Conservation (phyloP, 1,140 invertebrate species). For the Hycleus phaleratus region DNA sequence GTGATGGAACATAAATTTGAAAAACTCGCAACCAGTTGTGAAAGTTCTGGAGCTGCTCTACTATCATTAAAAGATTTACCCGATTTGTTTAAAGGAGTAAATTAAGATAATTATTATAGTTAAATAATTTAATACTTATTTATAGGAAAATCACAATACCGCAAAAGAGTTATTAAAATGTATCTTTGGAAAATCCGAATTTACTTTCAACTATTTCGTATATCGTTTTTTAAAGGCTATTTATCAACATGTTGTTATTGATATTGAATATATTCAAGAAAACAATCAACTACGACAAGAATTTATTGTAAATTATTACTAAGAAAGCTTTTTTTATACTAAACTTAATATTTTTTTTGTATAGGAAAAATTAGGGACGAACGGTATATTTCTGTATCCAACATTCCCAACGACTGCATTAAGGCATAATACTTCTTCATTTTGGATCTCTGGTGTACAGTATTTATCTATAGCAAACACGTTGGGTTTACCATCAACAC, state of each 20-base stretch:
- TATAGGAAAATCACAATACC: conserved; percentile 36
- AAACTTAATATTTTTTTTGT: conserved; percentile 12
- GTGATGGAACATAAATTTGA: conserved; percentile 38
- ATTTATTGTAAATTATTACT: conserved; percentile 17
- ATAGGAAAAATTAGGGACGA: conserved; percentile 61
- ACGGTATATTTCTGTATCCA: conserved; percentile 77
- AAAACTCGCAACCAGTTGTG: conserved; percentile 12
- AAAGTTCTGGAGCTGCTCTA: conserved; percentile 15
- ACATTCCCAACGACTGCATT: conserved; percentile 52
- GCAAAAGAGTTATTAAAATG: conserved; percentile 15
- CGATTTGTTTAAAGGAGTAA: conserved; percentile 24
- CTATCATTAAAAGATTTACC: conserved; percentile 21
- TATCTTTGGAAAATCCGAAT: conserved; percentile 48
- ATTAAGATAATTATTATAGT: conserved; percentile 43
- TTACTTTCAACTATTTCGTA: conserved; percentile 47
- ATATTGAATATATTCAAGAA: conserved; percentile 44
- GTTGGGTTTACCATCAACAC: conserved; percentile 73
- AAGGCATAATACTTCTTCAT: conserved; percentile 21
- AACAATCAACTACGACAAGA: conserved; percentile 50
- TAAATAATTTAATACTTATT: conserved; percentile 42
- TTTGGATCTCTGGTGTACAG: conserved; percentile 2
- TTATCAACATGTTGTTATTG: conserved; percentile 44
- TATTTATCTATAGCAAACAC: conserved; percentile 48
- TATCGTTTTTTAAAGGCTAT: conserved; percentile 46
- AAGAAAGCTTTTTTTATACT: conserved; percentile 13